A percentile compares a stretch with the other conserved stretches of the same genome.
These are phyloP conservation scores for Fragum sueziense DNA, from an alignment of 2,888 invertebrate species.

Conservation along the genomic window DNA sequence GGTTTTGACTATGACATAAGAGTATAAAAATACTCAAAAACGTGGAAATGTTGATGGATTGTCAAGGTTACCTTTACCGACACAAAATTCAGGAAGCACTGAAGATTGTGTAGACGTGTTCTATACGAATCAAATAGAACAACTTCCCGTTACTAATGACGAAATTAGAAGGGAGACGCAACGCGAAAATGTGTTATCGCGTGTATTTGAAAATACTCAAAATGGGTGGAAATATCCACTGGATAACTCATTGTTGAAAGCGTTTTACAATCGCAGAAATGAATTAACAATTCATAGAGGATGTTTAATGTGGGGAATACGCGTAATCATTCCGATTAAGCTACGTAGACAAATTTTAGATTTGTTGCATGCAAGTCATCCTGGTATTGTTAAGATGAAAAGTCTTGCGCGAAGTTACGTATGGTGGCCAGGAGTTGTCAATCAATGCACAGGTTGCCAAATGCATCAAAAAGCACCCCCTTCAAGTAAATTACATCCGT, in stretches of 20 bases:
- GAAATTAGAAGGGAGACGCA: slow-evolving; percentile 43
- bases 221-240: slow-evolving; percentile 33
- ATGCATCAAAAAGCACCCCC: slow-evolving; percentile 52
- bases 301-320: slow-evolving; percentile 47
- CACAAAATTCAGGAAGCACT: neutral
- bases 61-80: slow-evolving; percentile 63
- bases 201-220: slow-evolving; percentile 25
- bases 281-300: slow-evolving; percentile 40
- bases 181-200: slow-evolving; percentile 38
- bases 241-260: slow-evolving; percentile 26
- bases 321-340: slow-evolving; percentile 56
- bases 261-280: slow-evolving; percentile 24
- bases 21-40: slow-evolving; percentile 66
- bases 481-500: slow-evolving; percentile 63
- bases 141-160: slow-evolving; percentile 43
- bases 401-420: slow-evolving; percentile 66
- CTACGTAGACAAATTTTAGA: slow-evolving; percentile 39
- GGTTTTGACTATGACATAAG: slow-evolving; percentile 77
- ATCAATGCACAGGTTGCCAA: slow-evolving; percentile 40
- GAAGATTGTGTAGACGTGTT: slow-evolving; percentile 32
- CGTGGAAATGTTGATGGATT: slow-evolving; percentile 77
- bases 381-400: slow-evolving; percentile 72
- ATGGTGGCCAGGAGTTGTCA: slow-evolving; percentile 70
- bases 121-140: slow-evolving; percentile 33
- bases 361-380: slow-evolving; percentile 67